A percentile compares a stretch with the other conserved stretches of the same genome.
These are phyloP conservation scores for Stictonetta naevosa DNA, from an alignment of 2,113 vertebrate species.

Conservation along the genomic window DNA sequence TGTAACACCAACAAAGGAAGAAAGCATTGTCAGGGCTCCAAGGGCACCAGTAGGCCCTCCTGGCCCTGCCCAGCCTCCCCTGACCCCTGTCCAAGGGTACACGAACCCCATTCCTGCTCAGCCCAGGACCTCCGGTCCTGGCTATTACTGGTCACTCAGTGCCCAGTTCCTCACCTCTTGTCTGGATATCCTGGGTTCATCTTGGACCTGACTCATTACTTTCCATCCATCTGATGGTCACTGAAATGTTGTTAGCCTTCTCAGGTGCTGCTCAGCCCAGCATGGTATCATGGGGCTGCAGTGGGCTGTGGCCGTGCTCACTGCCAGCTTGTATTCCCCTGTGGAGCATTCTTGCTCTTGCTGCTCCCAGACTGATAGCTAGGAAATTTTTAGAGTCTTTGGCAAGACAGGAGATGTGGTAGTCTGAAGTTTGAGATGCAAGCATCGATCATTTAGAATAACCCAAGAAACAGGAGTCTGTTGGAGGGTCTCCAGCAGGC, in stretches of 20 bases:
- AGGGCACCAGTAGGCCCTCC: not conserved
- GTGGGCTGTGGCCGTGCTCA: not conserved
- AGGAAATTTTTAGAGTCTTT: not conserved
- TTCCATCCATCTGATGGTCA: not conserved
- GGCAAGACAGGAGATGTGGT: not conserved
- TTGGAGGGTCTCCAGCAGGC: not conserved
- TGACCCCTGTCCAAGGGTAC: not conserved
- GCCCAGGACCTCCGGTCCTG: not conserved
- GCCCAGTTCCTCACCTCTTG: not conserved
- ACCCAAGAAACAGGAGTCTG: not conserved
- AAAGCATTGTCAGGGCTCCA: fast-evolving
- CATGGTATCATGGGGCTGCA: not conserved
- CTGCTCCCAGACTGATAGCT: not conserved
- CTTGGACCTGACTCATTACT: not conserved
- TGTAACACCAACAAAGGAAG: not conserved
- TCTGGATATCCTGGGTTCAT: not conserved
- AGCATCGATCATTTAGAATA: not conserved
- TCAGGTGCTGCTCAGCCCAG: not conserved
- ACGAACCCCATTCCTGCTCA: not conserved
- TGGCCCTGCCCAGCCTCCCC: not conserved
- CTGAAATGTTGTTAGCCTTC: not conserved
- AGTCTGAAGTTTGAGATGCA: not conserved
- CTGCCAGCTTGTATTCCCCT: not conserved
- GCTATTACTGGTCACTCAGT: not conserved
- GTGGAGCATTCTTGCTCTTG: not conserved